Evolutionary conservation across 2,888 invertebrate species (phyloP), one percentile per base, ranked within the genome.

Genomic region (Polymixis flavicincta): DNA sequence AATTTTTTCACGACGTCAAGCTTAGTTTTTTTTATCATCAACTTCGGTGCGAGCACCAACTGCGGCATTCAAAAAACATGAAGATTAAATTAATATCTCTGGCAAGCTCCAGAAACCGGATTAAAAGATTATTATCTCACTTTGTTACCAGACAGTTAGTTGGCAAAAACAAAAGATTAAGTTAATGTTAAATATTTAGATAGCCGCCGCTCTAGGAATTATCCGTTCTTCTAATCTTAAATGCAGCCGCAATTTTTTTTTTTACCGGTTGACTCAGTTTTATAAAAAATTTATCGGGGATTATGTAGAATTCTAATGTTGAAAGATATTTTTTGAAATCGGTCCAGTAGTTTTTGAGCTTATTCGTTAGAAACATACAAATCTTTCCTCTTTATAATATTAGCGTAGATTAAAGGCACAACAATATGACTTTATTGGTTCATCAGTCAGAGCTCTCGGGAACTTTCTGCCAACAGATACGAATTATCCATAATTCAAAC

Each of bases 121-220:
- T 71, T 73, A 71, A 64, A 63, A 25, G 75, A 72, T 85, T 67
- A 76, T 82, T 67, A 76, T 71, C 13, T 70, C 42, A 72, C 71
- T 74, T 81, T 74, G 65, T 60, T 28, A 61, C 67, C 32, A 1
- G 19, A 61, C 50, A 50, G 45, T 59, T 66, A 28, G 22, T 25
- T 57, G 9, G 19, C 9, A 42, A 68, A 61, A 71, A 73, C 61
- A 71, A 78, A 74, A 63, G 74, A 63, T 76, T 64, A 59, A 3
- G 28, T 32, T 60, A 54, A 48, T 48, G 64, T 55, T 13, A 37
- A 63, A 60, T 42, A 64, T 60, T 54, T 14, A 48, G 54, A 59
- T 25, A 19, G 1, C 65, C 52, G 2, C 65, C 52, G 61, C 45
- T 67, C 69, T 8, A 28, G 32, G 50, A 65, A 64, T 45, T n/a